phyloP scores from a whole-genome alignment of 2,797 vertebrate species.

The Vipera latastei region DNA sequence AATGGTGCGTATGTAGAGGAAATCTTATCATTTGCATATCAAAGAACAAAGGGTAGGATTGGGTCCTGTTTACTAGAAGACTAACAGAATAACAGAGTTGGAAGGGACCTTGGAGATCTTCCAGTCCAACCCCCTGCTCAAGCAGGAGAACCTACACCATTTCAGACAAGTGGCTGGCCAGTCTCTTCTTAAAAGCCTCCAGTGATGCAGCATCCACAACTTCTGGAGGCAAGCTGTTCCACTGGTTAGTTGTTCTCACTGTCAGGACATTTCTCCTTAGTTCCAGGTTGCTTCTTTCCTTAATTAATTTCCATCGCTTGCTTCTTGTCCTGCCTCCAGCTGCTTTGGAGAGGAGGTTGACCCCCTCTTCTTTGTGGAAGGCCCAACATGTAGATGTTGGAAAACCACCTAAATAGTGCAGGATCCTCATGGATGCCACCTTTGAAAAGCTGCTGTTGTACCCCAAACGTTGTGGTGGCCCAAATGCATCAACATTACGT shows the following conservation, averaged over 20 bases:
- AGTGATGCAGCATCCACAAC: background rate
- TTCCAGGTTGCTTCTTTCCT: background rate
- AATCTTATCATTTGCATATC: background rate
- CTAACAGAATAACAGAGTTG: background rate
- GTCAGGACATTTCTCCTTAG: background rate
- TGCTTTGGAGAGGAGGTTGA: too few species aligned
- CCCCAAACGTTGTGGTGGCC: background rate
- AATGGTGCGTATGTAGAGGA: background rate
- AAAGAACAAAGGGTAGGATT: conserved; percentile 8
- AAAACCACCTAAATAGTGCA: background rate
- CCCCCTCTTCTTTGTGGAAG: background rate
- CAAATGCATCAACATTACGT: background rate
- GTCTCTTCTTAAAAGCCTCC: background rate
- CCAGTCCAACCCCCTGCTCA: background rate
- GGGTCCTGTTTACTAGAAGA: background rate
- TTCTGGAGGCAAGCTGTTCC: background rate
- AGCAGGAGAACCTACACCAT: background rate
- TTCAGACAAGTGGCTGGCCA: background rate
- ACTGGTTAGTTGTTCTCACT: background rate
- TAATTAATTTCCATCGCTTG: background rate
- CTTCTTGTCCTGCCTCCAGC: background rate
- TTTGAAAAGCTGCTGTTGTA: background rate
- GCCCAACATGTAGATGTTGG: background rate
- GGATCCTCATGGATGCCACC: background rate
- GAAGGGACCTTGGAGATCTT: background rate